These are phyloP conservation scores for Gopherus evgoodei DNA, from an alignment of 2,113 vertebrate genomes.

Conservation along the genomic window DNA sequence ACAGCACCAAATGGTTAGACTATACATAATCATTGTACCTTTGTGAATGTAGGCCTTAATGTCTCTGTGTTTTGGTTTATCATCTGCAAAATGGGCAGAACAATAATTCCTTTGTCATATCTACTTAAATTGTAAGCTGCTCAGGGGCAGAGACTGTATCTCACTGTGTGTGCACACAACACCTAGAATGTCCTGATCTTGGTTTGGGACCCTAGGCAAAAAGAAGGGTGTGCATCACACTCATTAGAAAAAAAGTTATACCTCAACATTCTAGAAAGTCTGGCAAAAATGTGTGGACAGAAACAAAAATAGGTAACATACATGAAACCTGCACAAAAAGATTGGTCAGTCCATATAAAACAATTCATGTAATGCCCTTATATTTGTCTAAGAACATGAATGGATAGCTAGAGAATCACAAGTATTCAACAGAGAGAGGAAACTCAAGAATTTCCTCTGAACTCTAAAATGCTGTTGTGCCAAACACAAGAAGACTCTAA, in stretches of 20 bases:
- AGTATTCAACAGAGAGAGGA: not conserved
- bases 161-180: not conserved
- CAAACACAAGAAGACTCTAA: not conserved
- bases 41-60: not conserved
- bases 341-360: not conserved
- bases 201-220: not conserved
- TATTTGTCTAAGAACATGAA: fast-evolving
- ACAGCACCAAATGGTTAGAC: not conserved
- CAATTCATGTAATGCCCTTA: not conserved
- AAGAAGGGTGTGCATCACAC: not conserved
- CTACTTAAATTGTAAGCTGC: not conserved
- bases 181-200: not conserved
- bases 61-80: not conserved
- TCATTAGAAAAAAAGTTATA: not conserved
- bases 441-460: not conserved
- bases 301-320: not conserved
- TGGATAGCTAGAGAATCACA: not conserved
- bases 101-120: not conserved
- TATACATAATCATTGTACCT: not conserved
- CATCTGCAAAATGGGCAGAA: not conserved
- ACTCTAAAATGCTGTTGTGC: not conserved
- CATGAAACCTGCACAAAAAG: not conserved
- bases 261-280: not conserved
- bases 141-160: not conserved
- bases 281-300: not conserved